A percentile compares a stretch with the other conserved stretches of the same genome.
Conservation (phyloP, 2,888 invertebrate genomes). For the Anticlea derivata region DNA sequence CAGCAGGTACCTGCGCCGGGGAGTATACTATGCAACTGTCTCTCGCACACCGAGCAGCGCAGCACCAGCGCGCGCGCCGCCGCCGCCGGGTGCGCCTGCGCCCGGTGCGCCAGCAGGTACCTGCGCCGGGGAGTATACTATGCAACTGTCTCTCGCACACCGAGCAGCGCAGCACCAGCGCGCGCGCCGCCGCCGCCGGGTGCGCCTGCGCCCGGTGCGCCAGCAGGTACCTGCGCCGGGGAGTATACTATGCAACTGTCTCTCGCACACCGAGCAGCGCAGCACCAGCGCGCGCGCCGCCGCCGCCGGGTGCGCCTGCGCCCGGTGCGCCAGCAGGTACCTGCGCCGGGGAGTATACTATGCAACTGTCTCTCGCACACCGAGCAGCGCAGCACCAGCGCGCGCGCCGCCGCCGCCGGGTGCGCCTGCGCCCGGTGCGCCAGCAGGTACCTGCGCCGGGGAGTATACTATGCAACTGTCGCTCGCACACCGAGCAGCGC, state of each 20-base stretch:
- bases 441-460: slow-evolving; percentile 54
- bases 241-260: slow-evolving; percentile 62
- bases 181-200: slow-evolving; percentile 63
- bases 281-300: slow-evolving; percentile 62
- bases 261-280: slow-evolving; percentile 71
- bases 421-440: slow-evolving; percentile 68
- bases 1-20: slow-evolving; percentile 52
- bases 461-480: slow-evolving; percentile 64
- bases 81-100: slow-evolving; percentile 64
- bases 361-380: slow-evolving; percentile 74
- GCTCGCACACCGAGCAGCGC: slow-evolving; percentile 71
- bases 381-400: slow-evolving; percentile 68
- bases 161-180: slow-evolving; percentile 68
- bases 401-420: slow-evolving; percentile 63
- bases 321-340: slow-evolving; percentile 68
- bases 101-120: slow-evolving; percentile 68
- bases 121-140: slow-evolving; percentile 29
- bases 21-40: slow-evolving; percentile 62
- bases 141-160: slow-evolving; percentile 74
- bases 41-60: slow-evolving; percentile 71
- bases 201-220: slow-evolving; percentile 68
- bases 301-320: slow-evolving; percentile 64
- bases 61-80: slow-evolving; percentile 62
- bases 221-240: slow-evolving; percentile 52
- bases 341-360: slow-evolving; percentile 33